These are phyloP conservation scores for Dryadula phaetusa DNA, from an alignment of 2,888 invertebrate genomes.

Conservation along the genomic window DNA sequence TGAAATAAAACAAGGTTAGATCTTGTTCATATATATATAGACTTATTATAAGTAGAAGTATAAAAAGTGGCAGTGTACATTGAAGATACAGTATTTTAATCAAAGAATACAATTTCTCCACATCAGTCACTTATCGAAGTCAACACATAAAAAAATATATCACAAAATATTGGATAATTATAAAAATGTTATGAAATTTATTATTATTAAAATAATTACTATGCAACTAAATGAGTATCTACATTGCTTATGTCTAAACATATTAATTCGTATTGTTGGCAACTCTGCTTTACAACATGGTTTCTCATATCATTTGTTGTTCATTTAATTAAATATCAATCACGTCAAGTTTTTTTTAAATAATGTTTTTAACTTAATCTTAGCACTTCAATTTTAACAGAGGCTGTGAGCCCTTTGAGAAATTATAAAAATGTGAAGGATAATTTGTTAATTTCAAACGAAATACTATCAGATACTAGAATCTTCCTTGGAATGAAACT, in stretches of 20 bases:
- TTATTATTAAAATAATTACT: constrained; percentile 47
- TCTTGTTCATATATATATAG: constrained; percentile 40
- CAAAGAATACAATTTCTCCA: constrained; percentile 49
- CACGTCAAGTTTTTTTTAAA: not conserved
- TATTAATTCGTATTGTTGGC: constrained; percentile 59
- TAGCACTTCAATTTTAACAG: not conserved
- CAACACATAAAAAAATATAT: constrained; percentile 58
- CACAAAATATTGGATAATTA: constrained; percentile 65
- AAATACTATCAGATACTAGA: constrained; percentile 54
- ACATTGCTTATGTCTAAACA: constrained; percentile 53
- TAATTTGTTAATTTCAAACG: not conserved
- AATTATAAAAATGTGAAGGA: not conserved
- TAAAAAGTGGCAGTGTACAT: constrained; percentile 75
- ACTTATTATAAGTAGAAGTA: constrained; percentile 48
- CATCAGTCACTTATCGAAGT: constrained; percentile 34
- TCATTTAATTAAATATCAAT: constrained; percentile 12
- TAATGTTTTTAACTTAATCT: not conserved
- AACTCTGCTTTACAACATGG: constrained; percentile 50
- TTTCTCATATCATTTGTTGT: not conserved
- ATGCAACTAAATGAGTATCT: constrained; percentile 62
- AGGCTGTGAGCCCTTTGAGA: not conserved
- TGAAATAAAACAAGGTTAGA: constrained; percentile 49
- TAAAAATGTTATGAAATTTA: constrained; percentile 44
- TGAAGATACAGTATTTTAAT: constrained; percentile 58
- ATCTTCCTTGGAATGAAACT: constrained; percentile 84